phyloP scores from a whole-genome alignment of 1,140 invertebrate genomes.

The Brachystomella parvula region DNA sequence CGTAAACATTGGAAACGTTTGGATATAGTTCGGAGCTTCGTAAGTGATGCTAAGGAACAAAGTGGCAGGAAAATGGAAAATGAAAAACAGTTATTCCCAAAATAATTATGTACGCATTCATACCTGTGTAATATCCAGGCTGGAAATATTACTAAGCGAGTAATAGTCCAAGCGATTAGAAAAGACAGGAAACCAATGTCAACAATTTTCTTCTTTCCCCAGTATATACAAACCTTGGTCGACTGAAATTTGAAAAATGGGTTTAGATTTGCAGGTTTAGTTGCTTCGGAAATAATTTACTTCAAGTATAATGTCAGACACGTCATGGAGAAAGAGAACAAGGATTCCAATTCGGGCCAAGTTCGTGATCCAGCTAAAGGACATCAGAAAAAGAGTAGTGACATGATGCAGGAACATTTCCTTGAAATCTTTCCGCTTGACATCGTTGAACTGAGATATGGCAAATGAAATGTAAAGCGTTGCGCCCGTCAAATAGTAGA shows the following conservation, averaged over 20 bases:
- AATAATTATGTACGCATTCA: conserved; percentile 7
- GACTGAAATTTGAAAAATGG: conserved; percentile 14
- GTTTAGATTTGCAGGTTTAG: no score
- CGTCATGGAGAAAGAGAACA: conserved; percentile 89
- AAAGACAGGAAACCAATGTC: conserved; percentile 77
- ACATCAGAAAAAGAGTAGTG: conserved; percentile 79
- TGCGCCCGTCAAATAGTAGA: conserved; percentile 93
- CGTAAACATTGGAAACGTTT: conserved; percentile 89
- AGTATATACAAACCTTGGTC: conserved; percentile 50
- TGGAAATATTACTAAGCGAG: conserved; percentile 75
- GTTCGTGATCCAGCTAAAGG: conserved; percentile 90
- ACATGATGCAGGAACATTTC: conserved; percentile 98
- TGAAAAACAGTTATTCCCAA: not conserved
- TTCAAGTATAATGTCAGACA: conserved; percentile 90
- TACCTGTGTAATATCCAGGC: conserved; percentile 73
- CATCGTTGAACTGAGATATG: conserved; percentile 81
- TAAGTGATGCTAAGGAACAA: conserved; percentile 49
- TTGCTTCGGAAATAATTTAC: conserved; percentile 46
- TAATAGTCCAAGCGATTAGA: conserved; percentile 75
- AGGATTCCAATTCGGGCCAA: conserved; percentile 83
- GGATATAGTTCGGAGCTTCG: conserved; percentile 69
- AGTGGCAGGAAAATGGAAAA: not conserved
- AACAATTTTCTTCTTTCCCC: conserved; percentile 78
- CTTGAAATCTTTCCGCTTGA: conserved; percentile 90
- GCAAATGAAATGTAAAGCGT: conserved; percentile 93